Evolutionary conservation across 2,113 vertebrate genomes (phyloP), one percentile per base, ranked within the genome.

Genomic region (Zingel zingel): DNA sequence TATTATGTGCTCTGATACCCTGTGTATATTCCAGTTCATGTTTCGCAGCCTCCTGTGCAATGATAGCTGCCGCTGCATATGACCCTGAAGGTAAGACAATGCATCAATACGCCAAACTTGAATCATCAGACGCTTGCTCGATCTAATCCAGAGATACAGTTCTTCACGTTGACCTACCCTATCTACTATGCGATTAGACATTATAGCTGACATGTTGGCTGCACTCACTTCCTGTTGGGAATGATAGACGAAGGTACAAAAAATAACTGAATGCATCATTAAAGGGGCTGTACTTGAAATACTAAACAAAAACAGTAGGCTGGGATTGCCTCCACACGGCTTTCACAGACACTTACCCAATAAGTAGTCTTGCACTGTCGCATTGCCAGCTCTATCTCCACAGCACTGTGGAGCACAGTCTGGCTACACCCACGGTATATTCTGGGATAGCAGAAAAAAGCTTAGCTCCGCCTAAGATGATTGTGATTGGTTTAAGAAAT

Each of bases 1-100:
- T 12, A 4, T 8, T 2, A 48, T 56, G 1, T 3, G 6, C 13
- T 68, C 43, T 66, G 36, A 78, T 7, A 2, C 21, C 19, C 2
- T 64, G 43, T 74, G 23, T 76, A 3, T 73, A 2, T 91, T 84
- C 81, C 83, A 98, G 97, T 7, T 91, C 94, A 50, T 95, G 95
- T 80, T 98, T 98, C 9, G 94, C 96, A 2, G 89, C 94, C 0
- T 98, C 97, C 67, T 97, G 97, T 61, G 90, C 94, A 5, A 93
- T 97, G 76, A 97, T 97, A 56, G 96, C 97, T 13, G 74, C 91
- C 6, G 94, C 96, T 65, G 93, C 96, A 4, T 92, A 95, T 77
- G 58, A 97, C 61, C 94, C 95, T 48, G 65, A 69, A 93, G 95
- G 97, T 98, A 84, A 95, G 94, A 75, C 25, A 56, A 56, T 51